Conservation (phyloP, 2,797 vertebrate species). For the Pipistrellus nathusii region DNA sequence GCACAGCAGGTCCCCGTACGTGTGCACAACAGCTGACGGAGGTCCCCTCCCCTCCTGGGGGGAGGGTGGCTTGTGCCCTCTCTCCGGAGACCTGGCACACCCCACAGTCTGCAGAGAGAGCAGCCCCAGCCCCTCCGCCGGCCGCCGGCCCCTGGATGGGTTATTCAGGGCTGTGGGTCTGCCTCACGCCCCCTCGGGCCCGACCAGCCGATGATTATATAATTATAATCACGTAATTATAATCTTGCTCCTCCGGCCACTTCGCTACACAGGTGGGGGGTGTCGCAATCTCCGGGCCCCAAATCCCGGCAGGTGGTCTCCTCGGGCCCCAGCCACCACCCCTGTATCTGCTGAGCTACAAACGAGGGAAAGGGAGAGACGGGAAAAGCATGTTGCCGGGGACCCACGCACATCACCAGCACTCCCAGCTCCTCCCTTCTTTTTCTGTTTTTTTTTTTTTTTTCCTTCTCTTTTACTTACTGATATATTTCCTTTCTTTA, state of each 20-base stretch:
- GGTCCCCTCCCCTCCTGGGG: neutral
- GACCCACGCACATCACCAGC: neutral
- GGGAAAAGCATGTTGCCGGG: neutral
- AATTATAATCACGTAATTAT: conserved; percentile 70
- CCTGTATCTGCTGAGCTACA: neutral
- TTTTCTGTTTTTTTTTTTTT: too few relatives aligned
- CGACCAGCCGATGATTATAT: neutral
- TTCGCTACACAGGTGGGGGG: neutral
- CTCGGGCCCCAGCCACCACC: neutral
- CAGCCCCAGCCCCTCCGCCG: neutral
- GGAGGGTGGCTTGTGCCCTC: neutral
- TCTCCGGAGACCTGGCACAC: neutral
- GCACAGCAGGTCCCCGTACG: neutral
- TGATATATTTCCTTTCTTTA: too few relatives aligned
- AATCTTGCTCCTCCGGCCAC: neutral
- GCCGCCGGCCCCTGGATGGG: neutral
- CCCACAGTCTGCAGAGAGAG: neutral
- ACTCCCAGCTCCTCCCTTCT: too few relatives aligned
- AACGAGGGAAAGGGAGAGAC: neutral
- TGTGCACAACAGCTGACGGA: neutral
- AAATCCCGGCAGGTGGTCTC: neutral
- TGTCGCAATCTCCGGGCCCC: neutral
- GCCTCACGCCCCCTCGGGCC: neutral
- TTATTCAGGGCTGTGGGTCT: neutral
- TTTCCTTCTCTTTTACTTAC: too few relatives aligned